These are phyloP conservation scores for Chondrosia reniformis DNA, from an alignment of 37 sponge, comb jelly and placozoan genomes.

Conservation along the genomic window DNA sequence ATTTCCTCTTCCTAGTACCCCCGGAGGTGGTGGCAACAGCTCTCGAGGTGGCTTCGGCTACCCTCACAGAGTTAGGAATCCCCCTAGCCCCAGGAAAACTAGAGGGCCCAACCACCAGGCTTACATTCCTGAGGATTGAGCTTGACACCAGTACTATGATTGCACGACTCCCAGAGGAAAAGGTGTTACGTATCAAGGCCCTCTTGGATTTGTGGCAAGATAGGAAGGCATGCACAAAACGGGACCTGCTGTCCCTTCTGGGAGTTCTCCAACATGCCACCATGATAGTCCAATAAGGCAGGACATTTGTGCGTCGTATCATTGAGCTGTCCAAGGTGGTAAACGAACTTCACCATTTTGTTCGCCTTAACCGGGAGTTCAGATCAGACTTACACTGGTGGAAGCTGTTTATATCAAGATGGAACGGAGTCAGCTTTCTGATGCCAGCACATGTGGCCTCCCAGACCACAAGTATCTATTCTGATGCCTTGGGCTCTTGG, in stretches of 20 bases:
- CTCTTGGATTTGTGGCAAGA: background rate
- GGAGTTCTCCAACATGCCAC: conserved; percentile 39
- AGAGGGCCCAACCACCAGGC: too few relatives aligned
- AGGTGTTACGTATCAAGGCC: conserved; percentile 2
- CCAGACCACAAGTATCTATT: background rate
- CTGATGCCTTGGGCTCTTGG: conserved; percentile 13
- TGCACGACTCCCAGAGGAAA: too few relatives aligned
- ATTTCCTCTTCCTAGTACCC: too few relatives aligned
- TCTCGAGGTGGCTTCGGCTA: too few relatives aligned
- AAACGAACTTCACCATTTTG: conserved; percentile 13
- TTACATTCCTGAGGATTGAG: too few relatives aligned
- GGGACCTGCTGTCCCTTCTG: conserved; percentile 32
- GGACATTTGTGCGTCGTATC: conserved; percentile 30
- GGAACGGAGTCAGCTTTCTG: conserved; percentile 31
- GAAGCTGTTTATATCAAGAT: background rate
- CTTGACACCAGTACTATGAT: too few relatives aligned
- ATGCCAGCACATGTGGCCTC: background rate
- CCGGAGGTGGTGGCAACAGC: too few relatives aligned
- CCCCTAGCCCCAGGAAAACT: too few relatives aligned
- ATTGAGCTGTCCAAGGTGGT: conserved; percentile 8
- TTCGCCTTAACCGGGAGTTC: conserved; percentile 30
- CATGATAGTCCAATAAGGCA: conserved; percentile 22
- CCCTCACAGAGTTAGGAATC: too few relatives aligned
- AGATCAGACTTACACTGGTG: conserved; percentile 36
- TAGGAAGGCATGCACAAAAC: background rate